Evolutionary conservation across 2,113 vertebrate genomes (phyloP).

Genomic region (Candoia aspera): DNA sequence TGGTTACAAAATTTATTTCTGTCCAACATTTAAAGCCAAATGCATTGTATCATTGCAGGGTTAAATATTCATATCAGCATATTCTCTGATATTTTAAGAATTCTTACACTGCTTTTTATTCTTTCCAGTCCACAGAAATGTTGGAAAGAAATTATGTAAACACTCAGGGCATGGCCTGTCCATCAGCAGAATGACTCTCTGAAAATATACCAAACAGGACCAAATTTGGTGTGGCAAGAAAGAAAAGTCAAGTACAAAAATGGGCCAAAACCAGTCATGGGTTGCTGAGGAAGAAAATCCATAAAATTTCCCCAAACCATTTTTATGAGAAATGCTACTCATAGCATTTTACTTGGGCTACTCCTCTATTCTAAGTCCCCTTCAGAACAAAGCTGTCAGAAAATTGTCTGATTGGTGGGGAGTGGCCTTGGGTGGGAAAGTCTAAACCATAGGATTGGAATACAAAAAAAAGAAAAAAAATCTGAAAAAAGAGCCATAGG

Average conservation of each 20-base stretch:
- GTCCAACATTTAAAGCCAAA: constrained; percentile 45
- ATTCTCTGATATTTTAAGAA: constrained; percentile 59
- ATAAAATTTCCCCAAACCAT: neutral
- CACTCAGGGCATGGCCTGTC: neutral
- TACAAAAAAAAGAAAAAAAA: neutral
- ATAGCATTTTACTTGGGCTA: neutral
- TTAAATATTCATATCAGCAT: constrained; percentile 56
- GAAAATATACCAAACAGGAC: neutral
- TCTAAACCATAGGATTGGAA: neutral
- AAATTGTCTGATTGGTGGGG: neutral
- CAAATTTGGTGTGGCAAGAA: neutral
- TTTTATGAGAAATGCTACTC: neutral
- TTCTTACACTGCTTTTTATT: constrained; percentile 55
- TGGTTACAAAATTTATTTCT: constrained; percentile 15
- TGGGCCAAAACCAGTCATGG: neutral
- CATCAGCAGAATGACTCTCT: neutral
- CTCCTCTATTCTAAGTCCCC: neutral
- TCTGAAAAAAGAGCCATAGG: neutral
- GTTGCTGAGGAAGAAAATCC: neutral
- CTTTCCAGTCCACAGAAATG: constrained; percentile 8
- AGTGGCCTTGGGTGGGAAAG: neutral
- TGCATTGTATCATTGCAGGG: constrained; percentile 29
- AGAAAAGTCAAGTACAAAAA: neutral
- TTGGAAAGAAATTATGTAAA: neutral
- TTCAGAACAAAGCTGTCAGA: neutral